These are phyloP conservation scores for Botia almorhae DNA, from an alignment of 2,797 vertebrate genomes.

Conservation along the genomic window DNA sequence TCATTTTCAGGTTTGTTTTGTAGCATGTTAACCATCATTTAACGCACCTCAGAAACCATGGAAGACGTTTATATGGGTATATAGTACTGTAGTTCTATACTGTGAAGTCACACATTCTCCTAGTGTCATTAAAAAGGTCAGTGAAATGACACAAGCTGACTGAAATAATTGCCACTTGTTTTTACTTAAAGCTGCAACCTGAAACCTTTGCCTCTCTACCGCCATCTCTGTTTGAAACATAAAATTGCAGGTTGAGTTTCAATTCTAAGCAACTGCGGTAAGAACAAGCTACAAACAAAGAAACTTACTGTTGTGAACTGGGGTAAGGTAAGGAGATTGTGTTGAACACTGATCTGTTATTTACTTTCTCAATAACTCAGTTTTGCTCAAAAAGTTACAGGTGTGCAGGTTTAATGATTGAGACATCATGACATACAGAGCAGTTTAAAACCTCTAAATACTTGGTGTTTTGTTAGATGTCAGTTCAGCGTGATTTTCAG, in stretches of 20 bases:
- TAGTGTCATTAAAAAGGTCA: not conserved
- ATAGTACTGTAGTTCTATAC: not conserved
- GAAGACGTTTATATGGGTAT: not conserved
- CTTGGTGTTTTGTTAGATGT: not conserved
- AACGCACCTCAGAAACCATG: too few relatives aligned
- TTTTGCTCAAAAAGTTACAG: too few relatives aligned
- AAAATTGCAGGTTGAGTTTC: too few relatives aligned
- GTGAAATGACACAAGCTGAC: not conserved
- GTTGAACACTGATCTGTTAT: too few relatives aligned
- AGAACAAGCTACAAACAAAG: too few relatives aligned
- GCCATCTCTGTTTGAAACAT: too few relatives aligned
- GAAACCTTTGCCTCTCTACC: too few relatives aligned
- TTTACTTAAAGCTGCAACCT: not conserved
- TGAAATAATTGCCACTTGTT: not conserved
- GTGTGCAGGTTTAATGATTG: not conserved
- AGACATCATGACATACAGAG: not conserved
- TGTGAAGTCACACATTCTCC: not conserved
- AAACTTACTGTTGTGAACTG: too few relatives aligned
- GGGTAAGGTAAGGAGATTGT: too few relatives aligned
- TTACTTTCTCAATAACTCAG: too few relatives aligned
- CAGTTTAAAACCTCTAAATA: not conserved
- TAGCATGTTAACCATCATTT: not conserved
- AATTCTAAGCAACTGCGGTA: not conserved
- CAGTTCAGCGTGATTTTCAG: not conserved
- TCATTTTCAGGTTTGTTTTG: slow-evolving; percentile 82